These are phyloP conservation scores for Eurosta solidaginis DNA, from an alignment of 1,140 invertebrate species.

Conservation along the genomic window DNA sequence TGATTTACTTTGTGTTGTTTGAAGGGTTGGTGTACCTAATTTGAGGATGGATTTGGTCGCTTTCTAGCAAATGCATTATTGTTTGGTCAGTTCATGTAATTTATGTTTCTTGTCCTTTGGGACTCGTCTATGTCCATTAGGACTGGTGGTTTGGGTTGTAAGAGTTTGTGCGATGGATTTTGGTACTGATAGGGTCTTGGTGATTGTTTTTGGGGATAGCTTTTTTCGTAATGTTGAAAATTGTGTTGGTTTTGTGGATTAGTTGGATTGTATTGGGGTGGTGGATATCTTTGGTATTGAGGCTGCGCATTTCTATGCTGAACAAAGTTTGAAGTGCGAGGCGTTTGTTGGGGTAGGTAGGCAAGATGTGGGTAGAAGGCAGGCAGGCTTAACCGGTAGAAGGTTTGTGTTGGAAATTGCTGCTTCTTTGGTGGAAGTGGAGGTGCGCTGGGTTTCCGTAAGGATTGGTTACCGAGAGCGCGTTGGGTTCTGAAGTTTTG, in stretches of 20 bases:
- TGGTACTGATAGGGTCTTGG: not conserved
- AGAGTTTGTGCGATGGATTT: not conserved
- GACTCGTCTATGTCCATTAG: not conserved
- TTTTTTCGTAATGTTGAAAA: no score
- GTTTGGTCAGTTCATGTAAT: not conserved
- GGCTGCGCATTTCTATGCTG: not conserved
- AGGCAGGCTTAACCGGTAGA: no score
- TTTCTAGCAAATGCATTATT: not conserved
- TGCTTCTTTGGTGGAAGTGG: not conserved
- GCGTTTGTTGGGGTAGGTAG: not conserved
- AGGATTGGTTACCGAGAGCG: not conserved
- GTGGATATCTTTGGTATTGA: not conserved
- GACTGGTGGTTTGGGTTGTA: not conserved
- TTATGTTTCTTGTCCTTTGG: not conserved
- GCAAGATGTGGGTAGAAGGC: not conserved
- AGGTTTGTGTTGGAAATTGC: no score
- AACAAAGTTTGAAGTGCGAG: not conserved
- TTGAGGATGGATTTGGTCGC: no score
- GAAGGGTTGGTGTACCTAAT: no score
- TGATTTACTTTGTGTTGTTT: no score
- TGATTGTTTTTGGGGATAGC: not conserved
- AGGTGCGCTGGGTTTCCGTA: not conserved
- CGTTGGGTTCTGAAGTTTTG: constrained; percentile 12
- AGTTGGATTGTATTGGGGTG: no score
- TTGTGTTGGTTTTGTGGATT: not conserved